Conservation (phyloP, 2,113 vertebrate genomes). For the Channa argus region DNA sequence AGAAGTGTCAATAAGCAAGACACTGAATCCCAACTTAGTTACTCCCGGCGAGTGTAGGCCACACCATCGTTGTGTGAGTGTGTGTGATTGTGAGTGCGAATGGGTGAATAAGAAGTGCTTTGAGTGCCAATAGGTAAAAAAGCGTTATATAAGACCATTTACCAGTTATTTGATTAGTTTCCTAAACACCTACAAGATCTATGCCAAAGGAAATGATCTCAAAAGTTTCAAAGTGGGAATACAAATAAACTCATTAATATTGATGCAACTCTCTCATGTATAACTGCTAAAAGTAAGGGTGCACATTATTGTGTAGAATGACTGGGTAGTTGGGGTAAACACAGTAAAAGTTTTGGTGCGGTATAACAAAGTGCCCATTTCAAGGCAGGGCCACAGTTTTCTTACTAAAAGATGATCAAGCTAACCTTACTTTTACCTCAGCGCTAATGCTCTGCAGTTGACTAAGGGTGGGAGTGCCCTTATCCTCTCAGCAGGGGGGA, state of each 20-base stretch:
- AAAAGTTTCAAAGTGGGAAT: constrained; percentile 29
- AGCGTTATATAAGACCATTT: no score
- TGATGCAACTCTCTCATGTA: constrained; percentile 16
- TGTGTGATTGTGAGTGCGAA: no score
- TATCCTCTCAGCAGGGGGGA: constrained; percentile 59
- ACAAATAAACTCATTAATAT: constrained; percentile 23
- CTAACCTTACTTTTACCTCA: constrained; percentile 67
- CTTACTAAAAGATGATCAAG: constrained; percentile 63
- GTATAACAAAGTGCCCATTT: constrained; percentile 33
- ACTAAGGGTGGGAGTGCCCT: constrained; percentile 59
- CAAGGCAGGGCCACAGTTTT: constrained; percentile 44
- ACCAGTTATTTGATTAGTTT: constrained; percentile 35
- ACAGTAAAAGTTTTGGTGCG: constrained; percentile 45
- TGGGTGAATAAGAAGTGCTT: no score
- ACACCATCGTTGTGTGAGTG: no score
- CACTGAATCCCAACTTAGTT: no score
- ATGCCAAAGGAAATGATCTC: constrained; percentile 43
- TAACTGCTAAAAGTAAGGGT: constrained; percentile 19
- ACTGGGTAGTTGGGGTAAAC: constrained; percentile 21
- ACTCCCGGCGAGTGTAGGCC: no score
- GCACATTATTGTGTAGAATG: constrained; percentile 12
- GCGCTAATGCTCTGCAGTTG: constrained; percentile 56
- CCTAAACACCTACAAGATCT: constrained; percentile 30
- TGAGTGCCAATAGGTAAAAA: no score
- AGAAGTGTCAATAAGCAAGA: no score